A percentile compares a stretch with the other conserved stretches of the same genome.
Evolutionary conservation across 2,888 invertebrate genomes (phyloP).

Genomic region (Chorisops tibialis): DNA sequence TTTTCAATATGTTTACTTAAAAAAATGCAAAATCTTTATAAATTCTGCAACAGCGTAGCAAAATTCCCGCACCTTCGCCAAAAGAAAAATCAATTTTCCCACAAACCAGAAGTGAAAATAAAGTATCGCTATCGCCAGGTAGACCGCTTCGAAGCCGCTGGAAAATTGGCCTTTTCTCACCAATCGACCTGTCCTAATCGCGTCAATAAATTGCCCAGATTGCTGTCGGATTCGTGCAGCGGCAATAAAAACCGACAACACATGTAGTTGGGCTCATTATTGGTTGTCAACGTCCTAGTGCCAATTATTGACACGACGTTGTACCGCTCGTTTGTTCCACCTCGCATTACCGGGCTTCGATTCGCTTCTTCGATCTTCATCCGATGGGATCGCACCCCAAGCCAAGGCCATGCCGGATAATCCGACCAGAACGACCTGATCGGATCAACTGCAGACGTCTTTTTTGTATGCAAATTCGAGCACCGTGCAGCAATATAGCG

Average conservation of each 20-base stretch:
- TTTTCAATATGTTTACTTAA: too few species aligned
- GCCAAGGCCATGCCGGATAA: not conserved
- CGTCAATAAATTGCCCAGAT: too few species aligned
- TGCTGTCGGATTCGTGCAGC: not conserved
- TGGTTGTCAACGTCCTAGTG: conserved; percentile 19
- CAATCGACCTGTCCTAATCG: too few species aligned
- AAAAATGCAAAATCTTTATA: too few species aligned
- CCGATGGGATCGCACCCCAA: not conserved
- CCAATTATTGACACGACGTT: conserved; percentile 24
- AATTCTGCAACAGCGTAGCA: too few species aligned
- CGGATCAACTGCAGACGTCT: conserved; percentile 12
- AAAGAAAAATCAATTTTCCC: too few species aligned
- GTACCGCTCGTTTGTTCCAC: conserved; percentile 9
- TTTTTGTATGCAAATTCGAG: conserved; percentile 23
- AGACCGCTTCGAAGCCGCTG: too few species aligned
- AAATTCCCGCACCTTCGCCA: too few species aligned
- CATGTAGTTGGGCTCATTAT: conserved; percentile 23
- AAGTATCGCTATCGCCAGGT: too few species aligned
- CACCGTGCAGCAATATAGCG: conserved; percentile 20
- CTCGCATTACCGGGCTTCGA: not conserved
- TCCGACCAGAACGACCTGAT: conserved; percentile 8
- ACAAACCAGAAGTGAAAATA: too few species aligned
- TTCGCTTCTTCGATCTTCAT: not conserved
- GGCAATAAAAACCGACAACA: conserved; percentile 21
- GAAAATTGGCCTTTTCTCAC: too few species aligned